These are phyloP conservation scores for Aphelocoma californica DNA, from an alignment of 2,797 vertebrate genomes.

Conservation along the genomic window DNA sequence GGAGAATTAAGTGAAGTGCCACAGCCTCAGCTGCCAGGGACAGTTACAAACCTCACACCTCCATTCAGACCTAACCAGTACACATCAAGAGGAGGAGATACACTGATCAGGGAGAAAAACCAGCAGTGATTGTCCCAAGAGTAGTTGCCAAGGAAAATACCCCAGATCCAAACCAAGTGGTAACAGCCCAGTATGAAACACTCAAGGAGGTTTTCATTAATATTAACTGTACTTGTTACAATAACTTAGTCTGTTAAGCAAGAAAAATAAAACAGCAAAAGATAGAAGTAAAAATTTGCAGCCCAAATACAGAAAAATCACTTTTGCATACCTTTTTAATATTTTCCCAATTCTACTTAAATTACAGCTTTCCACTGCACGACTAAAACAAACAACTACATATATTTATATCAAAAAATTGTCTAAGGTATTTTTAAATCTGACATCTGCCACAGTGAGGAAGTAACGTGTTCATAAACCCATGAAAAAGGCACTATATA, in stretches of 20 bases:
- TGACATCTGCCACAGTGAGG: background rate
- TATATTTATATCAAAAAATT: background rate
- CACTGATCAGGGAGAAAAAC: background rate
- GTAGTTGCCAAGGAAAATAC: background rate
- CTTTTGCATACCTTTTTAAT: background rate
- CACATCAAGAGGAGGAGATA: background rate
- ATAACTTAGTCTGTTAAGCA: background rate
- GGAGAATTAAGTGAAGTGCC: background rate
- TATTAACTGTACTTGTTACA: background rate
- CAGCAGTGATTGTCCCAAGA: background rate
- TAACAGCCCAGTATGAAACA: background rate
- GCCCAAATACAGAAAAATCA: background rate
- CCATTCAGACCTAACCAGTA: background rate
- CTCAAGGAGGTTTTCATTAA: background rate
- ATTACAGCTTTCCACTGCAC: background rate
- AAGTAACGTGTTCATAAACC: background rate
- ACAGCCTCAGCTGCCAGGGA: background rate
- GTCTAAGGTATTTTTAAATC: background rate
- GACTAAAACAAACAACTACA: background rate
- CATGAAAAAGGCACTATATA: background rate
- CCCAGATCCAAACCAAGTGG: background rate
- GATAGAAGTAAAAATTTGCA: background rate
- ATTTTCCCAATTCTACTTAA: background rate
- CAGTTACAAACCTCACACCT: background rate
- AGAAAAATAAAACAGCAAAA: background rate